phyloP scores from a whole-genome alignment of 2,888 invertebrate genomes.

The Heteropelma amictum region DNA sequence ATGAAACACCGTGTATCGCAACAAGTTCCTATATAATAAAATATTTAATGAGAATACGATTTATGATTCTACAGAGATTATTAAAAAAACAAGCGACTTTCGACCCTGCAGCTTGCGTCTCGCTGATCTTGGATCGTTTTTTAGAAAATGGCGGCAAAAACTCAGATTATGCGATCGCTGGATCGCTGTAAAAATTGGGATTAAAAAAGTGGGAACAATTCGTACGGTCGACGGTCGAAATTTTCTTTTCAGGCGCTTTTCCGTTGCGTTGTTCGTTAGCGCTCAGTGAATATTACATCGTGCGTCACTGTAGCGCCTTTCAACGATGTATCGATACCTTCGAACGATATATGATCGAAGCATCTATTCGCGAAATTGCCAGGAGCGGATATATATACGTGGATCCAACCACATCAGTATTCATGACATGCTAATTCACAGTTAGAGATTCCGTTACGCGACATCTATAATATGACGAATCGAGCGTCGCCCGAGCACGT shows the following conservation, averaged over 20 bases:
- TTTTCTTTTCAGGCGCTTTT: background rate
- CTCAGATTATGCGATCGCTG: too few relatives aligned
- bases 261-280: background rate
- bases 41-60: slow-evolving; percentile 53
- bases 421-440: slow-evolving; percentile 76
- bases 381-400: slow-evolving; percentile 5
- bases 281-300: background rate
- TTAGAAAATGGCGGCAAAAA: too few relatives aligned
- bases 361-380: slow-evolving; percentile 15
- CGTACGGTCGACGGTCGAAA: background rate
- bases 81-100: too few relatives aligned
- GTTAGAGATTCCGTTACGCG: slow-evolving; percentile 74
- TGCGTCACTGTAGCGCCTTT: background rate
- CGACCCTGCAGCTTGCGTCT: too few relatives aligned
- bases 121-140: too few relatives aligned
- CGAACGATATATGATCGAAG: background rate
- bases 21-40: slow-evolving; percentile 74
- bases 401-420: slow-evolving; percentile 67
- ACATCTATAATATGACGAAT: too few relatives aligned
- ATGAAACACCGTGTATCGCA: slow-evolving; percentile 63
- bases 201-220: too few relatives aligned
- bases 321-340: background rate
- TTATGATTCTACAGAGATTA: background rate
- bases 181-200: too few relatives aligned
- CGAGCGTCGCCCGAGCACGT: too few relatives aligned